phyloP scores from a whole-genome alignment of 2,888 invertebrate species.

The Erannis defoliaria region DNA sequence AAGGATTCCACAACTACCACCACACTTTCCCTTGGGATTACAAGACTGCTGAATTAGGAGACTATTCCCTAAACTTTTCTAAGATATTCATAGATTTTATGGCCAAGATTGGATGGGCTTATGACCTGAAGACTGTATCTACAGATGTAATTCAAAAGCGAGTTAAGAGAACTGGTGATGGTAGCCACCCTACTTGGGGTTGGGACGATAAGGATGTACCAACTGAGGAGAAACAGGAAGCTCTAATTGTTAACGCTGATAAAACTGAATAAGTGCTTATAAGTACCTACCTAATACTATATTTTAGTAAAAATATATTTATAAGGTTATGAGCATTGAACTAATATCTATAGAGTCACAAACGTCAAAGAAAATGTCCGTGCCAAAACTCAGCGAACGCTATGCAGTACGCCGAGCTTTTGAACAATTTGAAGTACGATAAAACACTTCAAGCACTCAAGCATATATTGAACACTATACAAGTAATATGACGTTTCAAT shows the following conservation, averaged over 20 bases:
- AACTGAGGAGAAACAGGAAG: constrained; percentile 55
- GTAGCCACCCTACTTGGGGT: constrained; percentile 91
- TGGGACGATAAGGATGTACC: constrained; percentile 88
- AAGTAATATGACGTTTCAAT: no score
- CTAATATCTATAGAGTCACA: no score
- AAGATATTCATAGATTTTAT: constrained; percentile 92
- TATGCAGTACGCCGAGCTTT: no score
- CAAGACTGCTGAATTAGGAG: constrained; percentile 92
- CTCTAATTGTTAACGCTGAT: constrained; percentile 56
- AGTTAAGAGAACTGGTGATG: constrained; percentile 91
- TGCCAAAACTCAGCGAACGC: no score
- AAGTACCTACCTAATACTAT: no score
- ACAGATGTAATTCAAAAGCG: constrained; percentile 89
- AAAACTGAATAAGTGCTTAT: constrained; percentile 55
- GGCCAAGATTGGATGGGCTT: constrained; percentile 94
- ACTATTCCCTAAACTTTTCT: constrained; percentile 90
- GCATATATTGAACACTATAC: no score
- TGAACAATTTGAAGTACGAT: no score
- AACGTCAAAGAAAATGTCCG: no score
- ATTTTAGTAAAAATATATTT: background rate
- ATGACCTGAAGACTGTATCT: constrained; percentile 93
- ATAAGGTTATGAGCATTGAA: background rate
- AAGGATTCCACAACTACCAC: constrained; percentile 96
- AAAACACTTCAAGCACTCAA: no score
- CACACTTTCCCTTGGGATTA: constrained; percentile 95